Evolutionary conservation across 2,888 invertebrate species (phyloP).

Genomic region (Luperina nickerlii): DNA sequence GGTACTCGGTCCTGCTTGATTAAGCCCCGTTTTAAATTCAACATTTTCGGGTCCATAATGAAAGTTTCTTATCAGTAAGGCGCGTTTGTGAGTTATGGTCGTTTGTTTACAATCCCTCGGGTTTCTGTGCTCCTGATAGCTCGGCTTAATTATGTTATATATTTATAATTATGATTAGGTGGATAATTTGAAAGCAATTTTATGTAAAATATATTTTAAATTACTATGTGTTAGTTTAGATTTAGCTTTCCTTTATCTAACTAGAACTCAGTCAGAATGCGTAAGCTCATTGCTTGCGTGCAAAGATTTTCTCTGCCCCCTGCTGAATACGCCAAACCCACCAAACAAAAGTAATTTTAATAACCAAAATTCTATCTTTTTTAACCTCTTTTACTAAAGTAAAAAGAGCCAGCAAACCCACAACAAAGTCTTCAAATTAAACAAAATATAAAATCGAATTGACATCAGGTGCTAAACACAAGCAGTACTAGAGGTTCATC

Average conservation of each 20-base stretch:
- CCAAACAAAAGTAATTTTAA: not conserved
- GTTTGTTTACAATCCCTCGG: conserved; percentile 76
- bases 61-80: conserved; percentile 89
- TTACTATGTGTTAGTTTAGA: conserved; percentile 5
- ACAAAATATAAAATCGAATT: conserved; percentile 58
- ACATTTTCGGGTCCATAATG: conserved; percentile 86
- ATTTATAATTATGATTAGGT: conserved; percentile 68
- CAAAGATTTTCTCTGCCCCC: not conserved
- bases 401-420: not conserved
- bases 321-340: not conserved
- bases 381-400: not conserved
- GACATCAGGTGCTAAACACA: conserved; percentile 71
- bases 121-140: conserved; percentile 64
- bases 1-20: conserved; percentile 81
- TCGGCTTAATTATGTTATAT: conserved; percentile 64
- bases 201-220: conserved; percentile 13
- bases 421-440: conserved; percentile 51
- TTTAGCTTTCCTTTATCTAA: not conserved
- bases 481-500: conserved; percentile 83
- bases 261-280: not conserved
- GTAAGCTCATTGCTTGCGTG: not conserved
- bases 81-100: conserved; percentile 87
- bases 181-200: conserved; percentile 53
- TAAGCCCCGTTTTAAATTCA: conserved; percentile 89
- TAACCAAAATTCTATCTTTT: not conserved